Conservation (phyloP, 2,888 invertebrate species). For the Linnaemya vulpina region DNA sequence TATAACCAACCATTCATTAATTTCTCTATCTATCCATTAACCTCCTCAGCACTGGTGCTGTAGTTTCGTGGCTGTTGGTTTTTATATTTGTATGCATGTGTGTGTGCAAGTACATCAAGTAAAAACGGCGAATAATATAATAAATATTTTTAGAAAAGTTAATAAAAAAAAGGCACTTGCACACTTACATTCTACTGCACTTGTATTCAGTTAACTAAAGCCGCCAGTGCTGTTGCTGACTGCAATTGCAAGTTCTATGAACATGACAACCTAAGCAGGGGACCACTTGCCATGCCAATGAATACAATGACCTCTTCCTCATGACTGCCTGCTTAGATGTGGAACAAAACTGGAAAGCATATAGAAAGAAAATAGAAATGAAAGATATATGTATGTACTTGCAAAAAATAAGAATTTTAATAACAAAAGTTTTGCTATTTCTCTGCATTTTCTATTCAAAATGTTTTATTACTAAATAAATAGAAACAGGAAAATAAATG, state of each 20-base stretch:
- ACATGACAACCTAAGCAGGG: constrained; percentile 55
- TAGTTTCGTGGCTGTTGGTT: not conserved
- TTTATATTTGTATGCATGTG: not conserved
- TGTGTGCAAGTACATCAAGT: not conserved
- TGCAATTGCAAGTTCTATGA: constrained; percentile 39
- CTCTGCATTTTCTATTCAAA: constrained; percentile 6
- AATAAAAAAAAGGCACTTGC: constrained; percentile 11
- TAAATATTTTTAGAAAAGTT: constrained; percentile 4
- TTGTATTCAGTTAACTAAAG: constrained; percentile 12
- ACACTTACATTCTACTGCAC: constrained; percentile 1
- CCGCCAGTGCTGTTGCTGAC: not conserved
- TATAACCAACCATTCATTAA: constrained; percentile 31
- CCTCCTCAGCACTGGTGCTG: constrained; percentile 7
- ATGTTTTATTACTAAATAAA: constrained; percentile 11
- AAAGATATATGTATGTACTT: constrained; percentile 2
- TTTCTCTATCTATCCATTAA: constrained; percentile 5
- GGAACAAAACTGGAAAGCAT: constrained; percentile 55
- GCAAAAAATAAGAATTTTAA: constrained; percentile 15
- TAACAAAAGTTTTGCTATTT: constrained; percentile 13
- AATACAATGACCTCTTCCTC: constrained; percentile 63
- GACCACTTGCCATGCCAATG: constrained; percentile 50
- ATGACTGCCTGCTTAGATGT: constrained; percentile 44
- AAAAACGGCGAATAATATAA: constrained; percentile 35
- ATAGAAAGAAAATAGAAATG: constrained; percentile 32
- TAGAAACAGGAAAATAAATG: constrained; percentile 26